phyloP scores from a whole-genome alignment of 2,113 vertebrate genomes.

The Ancistrus triradiatus region DNA sequence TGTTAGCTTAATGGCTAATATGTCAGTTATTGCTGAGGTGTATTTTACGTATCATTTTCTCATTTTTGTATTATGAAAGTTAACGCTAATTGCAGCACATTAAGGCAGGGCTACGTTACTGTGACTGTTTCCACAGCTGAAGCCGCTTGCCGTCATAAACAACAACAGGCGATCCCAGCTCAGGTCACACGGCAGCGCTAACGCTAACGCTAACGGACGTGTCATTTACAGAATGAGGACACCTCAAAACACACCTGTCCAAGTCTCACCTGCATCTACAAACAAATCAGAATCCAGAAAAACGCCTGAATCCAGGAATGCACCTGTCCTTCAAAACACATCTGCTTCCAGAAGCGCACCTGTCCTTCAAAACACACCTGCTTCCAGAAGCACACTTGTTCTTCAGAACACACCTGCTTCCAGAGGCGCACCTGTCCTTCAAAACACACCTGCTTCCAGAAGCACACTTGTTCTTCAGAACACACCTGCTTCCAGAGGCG shows the following conservation, averaged over 20 bases:
- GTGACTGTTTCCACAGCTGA: conserved; percentile 67
- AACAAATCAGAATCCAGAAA: not conserved
- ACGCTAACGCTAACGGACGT: conserved; percentile 58
- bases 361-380: not conserved
- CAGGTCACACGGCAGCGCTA: conserved; percentile 59
- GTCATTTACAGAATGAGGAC: conserved; percentile 61
- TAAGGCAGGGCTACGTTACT: too few relatives aligned
- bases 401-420: too few relatives aligned
- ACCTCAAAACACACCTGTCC: conserved; percentile 14
- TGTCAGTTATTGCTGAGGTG: too few relatives aligned
- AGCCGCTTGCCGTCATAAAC: conserved; percentile 72
- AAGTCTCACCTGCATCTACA: not conserved
- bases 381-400: too few relatives aligned
- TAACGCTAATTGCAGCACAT: too few relatives aligned
- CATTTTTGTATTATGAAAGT: too few relatives aligned
- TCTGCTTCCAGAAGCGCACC: not conserved
- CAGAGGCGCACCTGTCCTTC: not conserved
- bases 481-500: not conserved
- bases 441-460: not conserved
- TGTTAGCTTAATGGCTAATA: too few relatives aligned
- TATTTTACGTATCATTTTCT: too few relatives aligned
- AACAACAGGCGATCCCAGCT: conserved; percentile 72
- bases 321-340: conserved; percentile 13
- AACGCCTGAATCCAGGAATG: conserved; percentile 41
- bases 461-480: not conserved